These are phyloP conservation scores for Drosophila malerkotliana DNA, from an alignment of 1,140 invertebrate genomes.

Conservation along the genomic window DNA sequence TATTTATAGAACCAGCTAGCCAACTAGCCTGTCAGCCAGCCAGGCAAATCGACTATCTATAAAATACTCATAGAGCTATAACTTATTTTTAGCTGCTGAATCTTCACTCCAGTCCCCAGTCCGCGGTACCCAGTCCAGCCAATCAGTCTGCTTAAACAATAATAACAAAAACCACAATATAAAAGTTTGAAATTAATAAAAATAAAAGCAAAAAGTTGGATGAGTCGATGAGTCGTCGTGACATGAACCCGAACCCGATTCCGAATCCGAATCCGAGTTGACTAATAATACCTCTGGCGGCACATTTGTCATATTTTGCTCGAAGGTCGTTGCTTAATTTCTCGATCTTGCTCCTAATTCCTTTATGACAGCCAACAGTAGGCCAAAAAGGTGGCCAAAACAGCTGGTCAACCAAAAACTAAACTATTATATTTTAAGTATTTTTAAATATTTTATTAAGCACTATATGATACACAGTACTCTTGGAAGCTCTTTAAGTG, in stretches of 20 bases:
- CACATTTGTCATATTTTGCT: constrained; percentile 24
- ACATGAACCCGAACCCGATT: constrained; percentile 5
- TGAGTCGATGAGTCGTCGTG: constrained; percentile 10
- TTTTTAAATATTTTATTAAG: neutral
- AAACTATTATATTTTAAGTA: neutral
- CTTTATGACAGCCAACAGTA: neutral
- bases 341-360: constrained; percentile 15
- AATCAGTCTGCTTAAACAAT: constrained; percentile 51
- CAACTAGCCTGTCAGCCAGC: neutral
- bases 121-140: constrained; percentile 36
- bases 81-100: constrained; percentile 64
- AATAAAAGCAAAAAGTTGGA: neutral
- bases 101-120: constrained; percentile 1
- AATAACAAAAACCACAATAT: neutral
- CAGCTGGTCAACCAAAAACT: neutral
- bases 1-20: constrained; percentile 64
- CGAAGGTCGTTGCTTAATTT: constrained; percentile 19
- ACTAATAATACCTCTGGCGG: constrained; percentile 24
- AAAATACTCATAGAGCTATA: constrained; percentile 23
- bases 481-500: too few relatives aligned
- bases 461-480: too few relatives aligned
- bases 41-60: constrained; percentile 21
- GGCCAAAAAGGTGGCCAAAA: constrained; percentile 9
- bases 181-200: neutral
- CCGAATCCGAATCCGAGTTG: constrained; percentile 8